Base-by-base conservation (phyloP, 2,797 vertebrate species). In the Ispidina picta region DNA sequence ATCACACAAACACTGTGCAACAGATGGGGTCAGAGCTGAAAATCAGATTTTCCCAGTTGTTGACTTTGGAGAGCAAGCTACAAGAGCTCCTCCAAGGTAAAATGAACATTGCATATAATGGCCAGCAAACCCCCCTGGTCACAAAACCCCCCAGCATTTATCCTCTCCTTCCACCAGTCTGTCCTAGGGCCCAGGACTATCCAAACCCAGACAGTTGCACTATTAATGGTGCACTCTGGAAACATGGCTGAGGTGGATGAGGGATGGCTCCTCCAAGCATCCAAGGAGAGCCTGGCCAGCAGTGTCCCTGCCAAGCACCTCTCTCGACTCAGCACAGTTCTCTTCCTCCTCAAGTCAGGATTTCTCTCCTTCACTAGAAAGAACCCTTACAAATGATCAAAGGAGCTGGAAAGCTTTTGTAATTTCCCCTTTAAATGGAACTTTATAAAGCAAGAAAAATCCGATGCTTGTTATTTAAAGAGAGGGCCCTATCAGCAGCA, bases 171-270 rank as follows among this genome's bases (percentile, higher is more conserved):
- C 59, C 44, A 15, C 49, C 3, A 1, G 10, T 11, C 49, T 26
- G 14, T 35, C 23, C 29, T 68, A 64, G 31, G 6, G 28, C 25
- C 31, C 28, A 49, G 64, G 39, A 37, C 23, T 56, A 76, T 9
- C 25, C 51, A 46, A 82, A 46, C 18, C 25, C 9, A 1, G 13
- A 5, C 29, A 15, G 23, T 1, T 3, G 2, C 25, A 29, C 15
- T 9, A 73, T 52, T 31, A 35, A 1, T 33, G 4, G 44, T 8
- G 9, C 18, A 55, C 43, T 58, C 29, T 86, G 55, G 52, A 29
- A 80, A 23, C 1, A 0, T 0, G 0, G n/a, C 72, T 58, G 37
- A 2, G 6, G 51, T 17, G 37, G 59, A 26, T 0, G 0, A 66
- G 15, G 37, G 19, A 39, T 16, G 33, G 65, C 48, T 74, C 19